Conservation (phyloP, 2,113 vertebrate genomes). For the Tragelaphus imberbis region DNA sequence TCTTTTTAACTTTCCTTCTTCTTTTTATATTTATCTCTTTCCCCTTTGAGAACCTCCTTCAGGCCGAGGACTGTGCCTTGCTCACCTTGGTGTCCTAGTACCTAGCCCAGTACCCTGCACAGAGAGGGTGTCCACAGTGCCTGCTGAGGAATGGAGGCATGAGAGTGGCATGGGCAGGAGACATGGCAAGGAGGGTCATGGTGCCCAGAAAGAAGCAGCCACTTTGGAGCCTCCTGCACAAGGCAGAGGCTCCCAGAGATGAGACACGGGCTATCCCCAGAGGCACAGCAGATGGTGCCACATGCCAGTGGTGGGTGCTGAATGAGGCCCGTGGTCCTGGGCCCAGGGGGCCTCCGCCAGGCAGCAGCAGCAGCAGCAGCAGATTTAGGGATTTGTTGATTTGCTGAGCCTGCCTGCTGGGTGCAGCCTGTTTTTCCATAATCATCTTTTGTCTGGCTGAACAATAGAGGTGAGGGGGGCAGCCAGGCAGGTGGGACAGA, state of each 20-base stretch:
- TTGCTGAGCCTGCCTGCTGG: conserved; percentile 11
- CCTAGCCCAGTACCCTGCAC: too few relatives aligned
- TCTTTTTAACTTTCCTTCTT: background rate
- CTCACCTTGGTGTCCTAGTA: background rate
- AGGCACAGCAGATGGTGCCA: background rate
- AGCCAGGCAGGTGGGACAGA: conserved; percentile 40
- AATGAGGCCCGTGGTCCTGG: background rate
- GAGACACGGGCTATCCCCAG: background rate
- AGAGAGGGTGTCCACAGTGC: background rate
- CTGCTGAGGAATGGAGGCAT: background rate
- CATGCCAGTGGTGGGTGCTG: background rate
- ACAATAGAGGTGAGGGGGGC: conserved; percentile 45
- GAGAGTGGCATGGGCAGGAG: background rate
- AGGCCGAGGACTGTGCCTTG: background rate
- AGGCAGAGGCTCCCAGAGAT: background rate
- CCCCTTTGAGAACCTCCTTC: background rate
- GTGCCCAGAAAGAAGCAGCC: background rate
- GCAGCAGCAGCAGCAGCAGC: background rate
- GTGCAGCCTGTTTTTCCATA: background rate
- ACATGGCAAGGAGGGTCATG: background rate
- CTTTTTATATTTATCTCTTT: background rate
- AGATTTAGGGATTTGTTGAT: conserved; percentile 12
- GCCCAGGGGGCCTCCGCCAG: background rate
- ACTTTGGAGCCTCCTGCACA: background rate
- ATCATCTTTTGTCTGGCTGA: conserved; percentile 59